Conservation (phyloP, 2,113 vertebrate species). For the Alexandromys fortis region DNA sequence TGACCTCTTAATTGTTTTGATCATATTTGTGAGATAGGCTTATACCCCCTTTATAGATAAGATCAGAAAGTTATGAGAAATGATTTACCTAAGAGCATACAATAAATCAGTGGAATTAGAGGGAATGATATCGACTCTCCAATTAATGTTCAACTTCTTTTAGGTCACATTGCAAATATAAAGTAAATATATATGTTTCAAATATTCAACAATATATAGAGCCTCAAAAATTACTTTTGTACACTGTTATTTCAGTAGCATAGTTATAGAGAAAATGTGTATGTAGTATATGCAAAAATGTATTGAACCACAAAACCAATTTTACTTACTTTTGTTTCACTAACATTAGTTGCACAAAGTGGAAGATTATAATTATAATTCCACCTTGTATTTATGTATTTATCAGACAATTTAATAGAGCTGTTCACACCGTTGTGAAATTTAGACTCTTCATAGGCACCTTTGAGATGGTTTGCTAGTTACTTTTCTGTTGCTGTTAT, state of each 20-base stretch:
- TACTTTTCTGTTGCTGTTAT: background rate
- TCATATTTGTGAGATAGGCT: background rate
- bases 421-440: background rate
- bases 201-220: background rate
- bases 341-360: background rate
- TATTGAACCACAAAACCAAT: background rate
- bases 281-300: background rate
- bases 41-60: background rate
- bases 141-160: background rate
- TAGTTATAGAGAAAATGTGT: slow-evolving; percentile 1
- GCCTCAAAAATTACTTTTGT: background rate
- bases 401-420: background rate
- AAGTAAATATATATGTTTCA: background rate
- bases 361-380: slow-evolving; percentile 23
- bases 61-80: background rate
- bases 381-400: background rate
- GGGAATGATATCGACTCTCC: background rate
- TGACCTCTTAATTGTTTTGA: slow-evolving; percentile 30
- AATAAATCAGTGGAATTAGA: background rate
- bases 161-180: background rate
- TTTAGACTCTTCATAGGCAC: background rate
- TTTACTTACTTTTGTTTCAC: background rate
- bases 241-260: background rate
- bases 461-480: background rate
- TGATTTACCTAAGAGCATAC: slow-evolving; percentile 34